Percentiles rank a stretch among this genome's conserved stretches.
Conservation (phyloP, 2,797 vertebrate genomes). For the Tragopan temminckii region DNA sequence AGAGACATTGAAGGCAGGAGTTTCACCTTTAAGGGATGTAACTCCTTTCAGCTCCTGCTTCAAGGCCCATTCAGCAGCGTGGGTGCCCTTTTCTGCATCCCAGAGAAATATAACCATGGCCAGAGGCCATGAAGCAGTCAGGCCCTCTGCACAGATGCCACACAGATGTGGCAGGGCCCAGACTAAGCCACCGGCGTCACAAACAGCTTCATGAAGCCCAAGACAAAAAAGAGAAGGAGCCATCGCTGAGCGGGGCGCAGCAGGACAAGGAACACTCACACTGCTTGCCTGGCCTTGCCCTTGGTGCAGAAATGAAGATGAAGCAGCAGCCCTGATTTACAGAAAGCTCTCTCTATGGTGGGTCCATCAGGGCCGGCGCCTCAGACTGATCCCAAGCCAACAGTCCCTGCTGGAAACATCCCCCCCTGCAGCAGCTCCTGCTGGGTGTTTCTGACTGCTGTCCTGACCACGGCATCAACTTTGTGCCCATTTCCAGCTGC, state of each 20-base stretch:
- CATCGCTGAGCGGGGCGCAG: not conserved
- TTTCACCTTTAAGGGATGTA: not conserved
- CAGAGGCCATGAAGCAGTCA: not conserved
- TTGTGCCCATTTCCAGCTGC: not conserved
- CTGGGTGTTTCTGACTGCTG: not conserved
- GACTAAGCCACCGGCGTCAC: not conserved
- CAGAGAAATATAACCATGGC: fast-evolving
- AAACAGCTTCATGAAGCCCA: fast-evolving
- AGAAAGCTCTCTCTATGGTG: not conserved
- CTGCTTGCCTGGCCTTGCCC: not conserved
- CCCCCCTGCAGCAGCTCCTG: not conserved
- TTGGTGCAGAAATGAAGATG: not conserved
- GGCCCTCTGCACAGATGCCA: not conserved
- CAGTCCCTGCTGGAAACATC: not conserved
- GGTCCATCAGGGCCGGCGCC: not conserved
- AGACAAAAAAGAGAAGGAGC: not conserved
- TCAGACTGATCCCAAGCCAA: not conserved
- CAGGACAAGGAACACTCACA: not conserved
- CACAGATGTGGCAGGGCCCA: fast-evolving
- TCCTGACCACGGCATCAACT: fast-evolving
- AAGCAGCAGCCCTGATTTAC: not conserved
- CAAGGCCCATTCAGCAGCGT: fast-evolving
- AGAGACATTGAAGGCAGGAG: not conserved
- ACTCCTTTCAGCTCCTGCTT: not conserved
- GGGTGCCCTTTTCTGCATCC: not conserved